These are phyloP conservation scores for Poeciliopsis prolifica DNA, from an alignment of 2,113 vertebrate genomes.

Conservation along the genomic window DNA sequence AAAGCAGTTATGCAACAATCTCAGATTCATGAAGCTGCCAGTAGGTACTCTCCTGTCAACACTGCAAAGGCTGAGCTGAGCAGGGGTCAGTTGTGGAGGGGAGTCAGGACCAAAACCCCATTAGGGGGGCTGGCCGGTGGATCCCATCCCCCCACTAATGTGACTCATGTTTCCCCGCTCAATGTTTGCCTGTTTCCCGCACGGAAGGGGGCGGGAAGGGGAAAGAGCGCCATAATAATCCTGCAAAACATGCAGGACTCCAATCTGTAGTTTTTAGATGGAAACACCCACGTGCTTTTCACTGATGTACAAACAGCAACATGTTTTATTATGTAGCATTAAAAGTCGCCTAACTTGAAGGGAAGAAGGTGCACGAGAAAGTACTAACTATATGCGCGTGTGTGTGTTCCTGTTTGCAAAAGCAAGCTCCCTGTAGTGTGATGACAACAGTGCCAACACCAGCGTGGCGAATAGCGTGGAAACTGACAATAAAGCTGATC, in stretches of 20 bases:
- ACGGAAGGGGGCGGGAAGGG: slow-evolving; percentile 69
- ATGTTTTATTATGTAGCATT: slow-evolving; percentile 15
- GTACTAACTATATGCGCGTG: not conserved
- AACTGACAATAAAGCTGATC: slow-evolving; percentile 27
- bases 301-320: slow-evolving; percentile 18
- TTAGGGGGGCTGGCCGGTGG: slow-evolving; percentile 8
- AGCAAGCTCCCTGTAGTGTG: slow-evolving; percentile 7
- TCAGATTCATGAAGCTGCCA: slow-evolving; percentile 37
- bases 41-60: slow-evolving; percentile 40
- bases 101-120: slow-evolving; percentile 17
- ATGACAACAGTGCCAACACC: slow-evolving; percentile 25
- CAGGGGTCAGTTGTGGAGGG: slow-evolving; percentile 32
- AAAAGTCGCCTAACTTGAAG: slow-evolving; percentile 58
- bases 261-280: not conserved
- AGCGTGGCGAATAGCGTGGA: slow-evolving; percentile 30
- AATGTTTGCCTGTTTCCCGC: slow-evolving; percentile 64
- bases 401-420: not conserved
- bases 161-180: slow-evolving; percentile 73
- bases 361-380: slow-evolving; percentile 39
- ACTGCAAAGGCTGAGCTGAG: slow-evolving; percentile 19
- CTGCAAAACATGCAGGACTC: slow-evolving; percentile 33
- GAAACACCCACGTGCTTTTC: slow-evolving; percentile 1
- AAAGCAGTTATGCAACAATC: slow-evolving; percentile 69
- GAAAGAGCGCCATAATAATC: slow-evolving; percentile 63
- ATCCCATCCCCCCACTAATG: slow-evolving; percentile 40